Evolutionary conservation across 1,140 invertebrate genomes (phyloP).

Genomic region (Bombus confusus): DNA sequence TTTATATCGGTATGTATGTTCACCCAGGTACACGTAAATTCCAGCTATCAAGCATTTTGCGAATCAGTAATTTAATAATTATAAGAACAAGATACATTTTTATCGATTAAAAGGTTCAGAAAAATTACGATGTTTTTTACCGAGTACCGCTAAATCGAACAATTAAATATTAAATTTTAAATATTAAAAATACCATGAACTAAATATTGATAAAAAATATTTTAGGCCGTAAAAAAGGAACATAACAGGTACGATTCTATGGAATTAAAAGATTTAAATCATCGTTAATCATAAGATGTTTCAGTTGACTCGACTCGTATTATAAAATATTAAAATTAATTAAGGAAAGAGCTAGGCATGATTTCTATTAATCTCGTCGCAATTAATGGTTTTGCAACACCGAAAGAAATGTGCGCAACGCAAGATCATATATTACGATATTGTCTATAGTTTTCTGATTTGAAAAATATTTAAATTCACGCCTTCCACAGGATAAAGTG

Average conservation of each 20-base stretch:
- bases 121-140: background rate
- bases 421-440: slow-evolving; percentile 6
- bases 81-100: background rate
- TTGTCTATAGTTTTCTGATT: slow-evolving; percentile 25
- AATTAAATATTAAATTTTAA: background rate
- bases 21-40: slow-evolving; percentile 21
- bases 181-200: background rate
- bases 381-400: background rate
- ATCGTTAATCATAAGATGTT: background rate
- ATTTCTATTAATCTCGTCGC: background rate
- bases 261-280: background rate
- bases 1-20: slow-evolving; percentile 2
- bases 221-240: background rate
- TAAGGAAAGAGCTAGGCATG: background rate
- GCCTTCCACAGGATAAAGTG: slow-evolving; percentile 39
- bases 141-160: background rate
- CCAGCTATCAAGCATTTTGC: background rate
- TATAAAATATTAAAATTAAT: background rate
- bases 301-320: background rate
- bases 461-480: slow-evolving; percentile 49
- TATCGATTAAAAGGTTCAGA: background rate
- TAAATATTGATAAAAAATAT: background rate
- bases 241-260: background rate
- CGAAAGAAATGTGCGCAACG: slow-evolving; percentile 6
- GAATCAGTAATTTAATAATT: background rate